Evolutionary conservation across 2,113 vertebrate species (phyloP).

Genomic region (Synchiropus splendidus): DNA sequence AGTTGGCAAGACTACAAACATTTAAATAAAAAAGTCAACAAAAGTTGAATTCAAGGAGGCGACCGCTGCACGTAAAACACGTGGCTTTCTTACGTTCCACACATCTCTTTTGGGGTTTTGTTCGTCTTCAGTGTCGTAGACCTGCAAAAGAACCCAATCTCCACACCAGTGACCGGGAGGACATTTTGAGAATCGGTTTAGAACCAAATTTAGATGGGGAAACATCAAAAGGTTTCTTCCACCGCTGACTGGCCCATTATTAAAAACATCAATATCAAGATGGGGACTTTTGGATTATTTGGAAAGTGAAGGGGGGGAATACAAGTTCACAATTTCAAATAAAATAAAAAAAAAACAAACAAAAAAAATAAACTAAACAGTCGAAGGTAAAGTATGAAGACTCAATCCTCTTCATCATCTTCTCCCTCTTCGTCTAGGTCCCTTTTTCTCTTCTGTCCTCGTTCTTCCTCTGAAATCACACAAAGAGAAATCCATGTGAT

Average conservation of each 20-base stretch:
- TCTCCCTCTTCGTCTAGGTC: constrained; percentile 90
- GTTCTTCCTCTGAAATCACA: constrained; percentile 70
- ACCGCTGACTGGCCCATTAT: constrained; percentile 61
- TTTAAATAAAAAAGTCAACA: constrained; percentile 45
- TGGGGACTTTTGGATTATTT: constrained; percentile 44
- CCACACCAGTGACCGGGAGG: too few species aligned
- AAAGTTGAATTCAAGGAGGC: constrained; percentile 45
- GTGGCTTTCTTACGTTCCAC: too few species aligned
- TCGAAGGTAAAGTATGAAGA: too few species aligned
- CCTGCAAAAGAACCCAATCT: too few species aligned
- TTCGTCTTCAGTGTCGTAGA: too few species aligned
- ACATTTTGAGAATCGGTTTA: too few species aligned
- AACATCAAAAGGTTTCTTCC: constrained; percentile 37
- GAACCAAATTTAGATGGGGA: too few species aligned
- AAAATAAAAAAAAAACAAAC: too few species aligned
- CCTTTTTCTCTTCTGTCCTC: constrained; percentile 93
- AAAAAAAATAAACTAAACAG: too few species aligned
- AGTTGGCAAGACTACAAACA: constrained; percentile 60
- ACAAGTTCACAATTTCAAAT: constrained; percentile 71
- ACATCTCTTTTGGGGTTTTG: too few species aligned
- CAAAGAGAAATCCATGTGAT: neutral
- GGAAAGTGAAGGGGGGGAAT: constrained; percentile 56
- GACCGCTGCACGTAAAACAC: constrained; percentile 58
- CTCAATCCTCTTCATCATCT: constrained; percentile 57
- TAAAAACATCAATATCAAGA: constrained; percentile 80